phyloP scores from a whole-genome alignment of 2,113 vertebrate genomes.

The Aythya baeri region DNA sequence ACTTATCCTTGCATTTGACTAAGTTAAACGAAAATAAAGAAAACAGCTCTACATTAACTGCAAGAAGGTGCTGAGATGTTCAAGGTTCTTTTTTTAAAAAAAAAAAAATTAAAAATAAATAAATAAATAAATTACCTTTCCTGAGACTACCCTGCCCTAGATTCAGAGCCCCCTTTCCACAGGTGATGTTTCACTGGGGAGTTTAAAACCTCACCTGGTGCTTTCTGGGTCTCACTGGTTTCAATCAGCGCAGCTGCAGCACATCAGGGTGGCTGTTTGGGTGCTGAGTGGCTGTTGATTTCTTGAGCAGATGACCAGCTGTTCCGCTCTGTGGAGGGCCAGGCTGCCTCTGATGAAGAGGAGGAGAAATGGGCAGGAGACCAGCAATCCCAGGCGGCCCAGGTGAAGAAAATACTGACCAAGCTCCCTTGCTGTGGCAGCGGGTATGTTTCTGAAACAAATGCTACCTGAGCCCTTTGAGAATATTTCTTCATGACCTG shows the following conservation, averaged over 20 bases:
- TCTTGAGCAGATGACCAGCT: constrained; percentile 86
- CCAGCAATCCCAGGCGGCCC: constrained; percentile 67
- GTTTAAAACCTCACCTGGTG: accelerated
- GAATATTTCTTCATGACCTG: not conserved
- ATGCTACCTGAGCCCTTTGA: not conserved
- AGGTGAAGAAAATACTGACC: constrained; percentile 72
- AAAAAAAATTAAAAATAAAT: not conserved
- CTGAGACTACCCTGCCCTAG: not conserved
- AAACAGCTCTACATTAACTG: not conserved
- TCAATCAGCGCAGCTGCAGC: not conserved
- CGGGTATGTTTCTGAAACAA: constrained; percentile 71
- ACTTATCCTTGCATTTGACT: accelerated
- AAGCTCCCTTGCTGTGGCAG: constrained; percentile 81
- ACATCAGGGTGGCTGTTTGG: not conserved
- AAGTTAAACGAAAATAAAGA: not conserved
- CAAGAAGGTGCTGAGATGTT: not conserved
- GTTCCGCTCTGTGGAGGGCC: constrained; percentile 91
- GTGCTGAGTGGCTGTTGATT: not conserved
- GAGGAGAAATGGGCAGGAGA: constrained; percentile 82
- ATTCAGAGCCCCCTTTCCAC: not conserved
- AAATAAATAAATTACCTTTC: accelerated
- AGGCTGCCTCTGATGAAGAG: constrained; percentile 92
- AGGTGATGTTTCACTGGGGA: accelerated
- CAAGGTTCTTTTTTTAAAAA: too few species aligned
- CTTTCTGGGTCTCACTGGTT: not conserved